Evolutionary conservation across 2,888 invertebrate species (phyloP).

Genomic region (Andrena marginata): DNA sequence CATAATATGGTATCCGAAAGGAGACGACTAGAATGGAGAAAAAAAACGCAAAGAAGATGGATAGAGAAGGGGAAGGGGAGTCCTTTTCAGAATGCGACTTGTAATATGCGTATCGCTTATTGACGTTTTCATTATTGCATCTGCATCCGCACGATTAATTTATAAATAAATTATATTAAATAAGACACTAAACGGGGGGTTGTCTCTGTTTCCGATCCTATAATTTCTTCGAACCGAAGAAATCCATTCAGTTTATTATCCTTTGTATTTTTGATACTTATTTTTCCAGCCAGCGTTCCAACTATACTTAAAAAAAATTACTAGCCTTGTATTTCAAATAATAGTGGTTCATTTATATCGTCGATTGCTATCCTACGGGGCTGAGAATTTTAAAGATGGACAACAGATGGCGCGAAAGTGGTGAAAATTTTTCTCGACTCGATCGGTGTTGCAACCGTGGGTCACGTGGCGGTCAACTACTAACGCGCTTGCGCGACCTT

Average conservation of each 20-base stretch:
- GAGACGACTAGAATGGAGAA: slow-evolving; percentile 45
- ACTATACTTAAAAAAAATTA: too few relatives aligned
- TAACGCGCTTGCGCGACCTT: slow-evolving; percentile 85
- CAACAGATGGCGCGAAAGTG: slow-evolving; percentile 15
- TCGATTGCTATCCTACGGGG: neutral
- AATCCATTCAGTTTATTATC: neutral
- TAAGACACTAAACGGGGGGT: slow-evolving; percentile 52
- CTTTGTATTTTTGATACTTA: neutral
- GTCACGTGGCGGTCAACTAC: slow-evolving; percentile 18
- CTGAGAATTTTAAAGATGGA: neutral
- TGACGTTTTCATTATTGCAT: slow-evolving; percentile 85
- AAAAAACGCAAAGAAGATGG: slow-evolving; percentile 62
- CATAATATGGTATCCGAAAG: slow-evolving; percentile 31
- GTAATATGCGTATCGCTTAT: slow-evolving; percentile 85
- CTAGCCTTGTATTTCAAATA: neutral
- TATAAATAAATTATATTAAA: slow-evolving; percentile 84
- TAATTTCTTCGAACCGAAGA: neutral
- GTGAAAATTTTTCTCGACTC: neutral
- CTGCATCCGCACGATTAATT: slow-evolving; percentile 85
- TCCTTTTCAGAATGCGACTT: slow-evolving; percentile 82
- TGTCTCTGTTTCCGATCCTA: slow-evolving; percentile 2
- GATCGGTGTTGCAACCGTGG: slow-evolving; percentile 11
- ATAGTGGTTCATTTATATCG: neutral
- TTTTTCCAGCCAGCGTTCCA: neutral
- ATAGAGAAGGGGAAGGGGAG: slow-evolving; percentile 65